Evolutionary conservation across 1,140 invertebrate genomes (phyloP), one percentile per base, ranked within the genome.

Genomic region (Drosophila ogumai): DNA sequence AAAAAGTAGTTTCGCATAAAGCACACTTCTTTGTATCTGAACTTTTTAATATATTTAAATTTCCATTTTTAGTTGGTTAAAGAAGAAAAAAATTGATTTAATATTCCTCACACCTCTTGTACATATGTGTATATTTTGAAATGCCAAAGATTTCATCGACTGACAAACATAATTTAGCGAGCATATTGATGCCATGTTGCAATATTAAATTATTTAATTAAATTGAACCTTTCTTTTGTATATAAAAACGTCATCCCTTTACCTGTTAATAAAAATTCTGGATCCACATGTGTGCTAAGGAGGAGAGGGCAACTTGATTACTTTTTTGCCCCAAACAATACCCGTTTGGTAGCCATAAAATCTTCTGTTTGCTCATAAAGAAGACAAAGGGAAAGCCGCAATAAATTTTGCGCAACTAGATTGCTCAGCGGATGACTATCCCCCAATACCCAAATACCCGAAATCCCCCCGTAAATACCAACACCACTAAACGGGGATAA

Each of bases 351-450:
- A 49, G 52, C 40, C 34, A 58, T 57, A 58, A 72, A 71, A 66
- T 41, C 28, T n/a, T 28, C 57, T 71, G 52, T 59, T 72, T 72
- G 54, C 49, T 34, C 25, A 58, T 46, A 76, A 76, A 88, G 63
- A 87, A 88, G 67, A 77, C 84, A 76, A 88, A 79, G 79, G 66
- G 59, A 63, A 88, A 55, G 66, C 75, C 79, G 80, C 84, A 87
- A 88, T 88, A 88, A 87, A 87, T 87, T 87, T 88, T 82, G 66
- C 71, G 64, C 80, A 88, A 79, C 75, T 69, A 73, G 79, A 87
- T 87, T 88, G 84, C 66, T 59, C 50, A 79, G 64, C 64, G 50
- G 65, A 49, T 59, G 34, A 28, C 54, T 73, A 57, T 47, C 52
- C 61, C 38, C 40, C 32, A 41, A 38, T 19, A 32, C 52, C 52